Evolutionary conservation across 2,797 vertebrate species (phyloP), one percentile per base, ranked within the genome.

Genomic region (Bryconaethiops microstoma): DNA sequence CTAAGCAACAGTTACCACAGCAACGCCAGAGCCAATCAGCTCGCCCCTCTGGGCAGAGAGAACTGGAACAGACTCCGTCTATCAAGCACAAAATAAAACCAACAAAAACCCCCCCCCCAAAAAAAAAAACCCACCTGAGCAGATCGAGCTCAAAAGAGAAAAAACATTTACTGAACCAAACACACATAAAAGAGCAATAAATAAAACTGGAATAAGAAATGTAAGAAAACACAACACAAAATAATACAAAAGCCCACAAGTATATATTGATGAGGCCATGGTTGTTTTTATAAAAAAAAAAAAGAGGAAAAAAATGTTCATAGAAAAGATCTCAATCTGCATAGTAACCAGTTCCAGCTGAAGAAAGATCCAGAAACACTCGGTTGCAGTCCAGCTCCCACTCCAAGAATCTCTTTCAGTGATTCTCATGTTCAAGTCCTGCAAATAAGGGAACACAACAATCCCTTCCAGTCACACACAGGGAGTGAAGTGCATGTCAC

Each of bases 1-100:
- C 76, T 79, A 77, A 76, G 69, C 45, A 74, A 74, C 73, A 76
- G 82, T 87, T 86, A 84, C 86, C 86, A 88, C 82, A 83, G 86
- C 83, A 87, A 86, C 82, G 69, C 60, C 72, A 86, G 69, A 82
- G 69, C 70, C 63, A 76, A 78, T 83, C 83, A 78, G 65, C 60
- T 52, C 76, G 39, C 29, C 13, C 29, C 74, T 29, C 62, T 10
- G 29, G 64, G 74, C 42, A 76, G 64, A 54, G 74, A 70, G 82
- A 72, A 69, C 42, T 62, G 40, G 35, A 68, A 50, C 65, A 77
- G 45, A 78, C 57, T 78, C 40, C 17, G 65, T 63, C 67, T 73
- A 45, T 76, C 42, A 85, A 45, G 21, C 71, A 65, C 67, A 52
- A n/a, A 63, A 13, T 1, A 62, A 29, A 62, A 62, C 25, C 2